phyloP scores from a whole-genome alignment of 2,888 invertebrate species.

The Sepioteuthis lessoniana region DNA sequence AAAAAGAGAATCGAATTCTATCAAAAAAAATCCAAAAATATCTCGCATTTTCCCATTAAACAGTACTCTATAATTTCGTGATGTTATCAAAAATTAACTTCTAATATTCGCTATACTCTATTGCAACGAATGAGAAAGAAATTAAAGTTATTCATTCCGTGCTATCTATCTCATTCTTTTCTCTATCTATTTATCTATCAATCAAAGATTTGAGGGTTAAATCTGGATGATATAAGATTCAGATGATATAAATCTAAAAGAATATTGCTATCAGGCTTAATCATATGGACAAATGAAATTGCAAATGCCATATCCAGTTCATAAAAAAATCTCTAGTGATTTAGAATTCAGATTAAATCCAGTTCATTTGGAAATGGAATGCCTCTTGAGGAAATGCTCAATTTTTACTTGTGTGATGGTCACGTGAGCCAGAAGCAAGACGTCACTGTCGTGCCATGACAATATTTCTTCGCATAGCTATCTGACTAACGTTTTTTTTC shows the following conservation, averaged over 20 bases:
- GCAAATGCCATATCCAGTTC: not conserved
- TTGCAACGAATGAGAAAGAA: too few relatives aligned
- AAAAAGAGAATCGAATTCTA: too few relatives aligned
- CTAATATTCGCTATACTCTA: too few relatives aligned
- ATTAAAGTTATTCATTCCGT: too few relatives aligned
- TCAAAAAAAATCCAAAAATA: too few relatives aligned
- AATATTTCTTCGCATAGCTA: not conserved
- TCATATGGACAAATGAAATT: not conserved
- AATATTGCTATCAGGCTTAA: constrained; percentile 15
- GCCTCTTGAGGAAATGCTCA: not conserved
- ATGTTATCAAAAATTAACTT: too few relatives aligned
- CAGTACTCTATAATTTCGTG: too few relatives aligned
- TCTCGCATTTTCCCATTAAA: too few relatives aligned
- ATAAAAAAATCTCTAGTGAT: not conserved
- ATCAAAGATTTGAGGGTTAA: not conserved
- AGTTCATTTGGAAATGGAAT: not conserved
- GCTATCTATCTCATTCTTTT: not conserved
- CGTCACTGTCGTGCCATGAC: not conserved
- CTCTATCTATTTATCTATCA: not conserved
- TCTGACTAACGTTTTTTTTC: not conserved
- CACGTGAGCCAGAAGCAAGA: not conserved
- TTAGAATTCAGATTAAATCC: not conserved
- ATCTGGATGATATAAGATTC: not conserved
- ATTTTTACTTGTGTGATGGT: not conserved
- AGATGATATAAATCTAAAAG: not conserved